Evolutionary conservation across 2,113 vertebrate species (phyloP).

Genomic region (Myiagra hebetior): DNA sequence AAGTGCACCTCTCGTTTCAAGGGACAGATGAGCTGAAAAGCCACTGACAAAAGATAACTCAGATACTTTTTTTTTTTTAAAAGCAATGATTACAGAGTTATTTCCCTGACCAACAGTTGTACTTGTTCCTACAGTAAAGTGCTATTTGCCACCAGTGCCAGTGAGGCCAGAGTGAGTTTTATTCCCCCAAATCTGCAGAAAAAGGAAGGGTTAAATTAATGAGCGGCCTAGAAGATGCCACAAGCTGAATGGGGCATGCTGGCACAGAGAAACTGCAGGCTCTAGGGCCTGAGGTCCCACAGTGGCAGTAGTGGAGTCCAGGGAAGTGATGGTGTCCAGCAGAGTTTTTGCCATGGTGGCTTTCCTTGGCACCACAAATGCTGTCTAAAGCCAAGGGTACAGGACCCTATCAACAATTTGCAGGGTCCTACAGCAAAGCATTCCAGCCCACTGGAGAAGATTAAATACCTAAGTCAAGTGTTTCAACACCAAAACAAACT

Average conservation of each 20-base stretch:
- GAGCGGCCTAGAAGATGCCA: background rate
- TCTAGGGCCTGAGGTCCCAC: background rate
- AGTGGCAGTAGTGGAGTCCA: background rate
- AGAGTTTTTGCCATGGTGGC: accelerated
- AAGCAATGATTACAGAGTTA: background rate
- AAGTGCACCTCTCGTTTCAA: background rate
- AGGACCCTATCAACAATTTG: background rate
- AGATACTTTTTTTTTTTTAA: background rate
- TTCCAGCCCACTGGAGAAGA: background rate
- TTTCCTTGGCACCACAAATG: background rate
- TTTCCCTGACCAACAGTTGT: background rate
- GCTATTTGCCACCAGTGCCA: background rate
- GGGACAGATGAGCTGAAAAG: background rate
- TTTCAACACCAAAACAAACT: background rate
- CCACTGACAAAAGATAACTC: background rate
- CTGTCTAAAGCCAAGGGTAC: background rate
- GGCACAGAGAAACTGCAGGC: background rate
- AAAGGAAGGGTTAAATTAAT: background rate
- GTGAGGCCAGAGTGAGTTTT: background rate
- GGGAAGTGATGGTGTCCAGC: accelerated
- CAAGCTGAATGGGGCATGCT: background rate
- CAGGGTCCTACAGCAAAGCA: background rate
- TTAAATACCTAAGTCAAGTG: background rate
- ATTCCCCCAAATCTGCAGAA: background rate
- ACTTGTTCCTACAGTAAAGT: background rate